These are phyloP conservation scores for Drosophila nasuta DNA, from an alignment of 1,140 invertebrate genomes.

Conservation along the genomic window DNA sequence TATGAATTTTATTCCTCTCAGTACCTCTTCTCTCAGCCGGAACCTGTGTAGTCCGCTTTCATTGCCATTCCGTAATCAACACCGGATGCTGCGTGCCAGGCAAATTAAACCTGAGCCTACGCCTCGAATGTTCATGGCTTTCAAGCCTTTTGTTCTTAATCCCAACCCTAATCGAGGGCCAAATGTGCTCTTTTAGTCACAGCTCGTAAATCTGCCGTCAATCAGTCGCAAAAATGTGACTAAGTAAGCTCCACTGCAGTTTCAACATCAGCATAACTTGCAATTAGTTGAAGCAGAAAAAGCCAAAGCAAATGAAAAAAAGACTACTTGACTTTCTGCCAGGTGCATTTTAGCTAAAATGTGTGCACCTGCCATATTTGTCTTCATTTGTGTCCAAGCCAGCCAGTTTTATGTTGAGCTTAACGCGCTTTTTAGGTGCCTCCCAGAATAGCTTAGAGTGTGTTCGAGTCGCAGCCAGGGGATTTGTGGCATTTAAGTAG, in stretches of 20 bases:
- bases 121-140: constrained; percentile 36
- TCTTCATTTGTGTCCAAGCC: constrained; percentile 60
- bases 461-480: constrained; percentile 7
- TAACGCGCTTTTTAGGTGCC: constrained; percentile 38
- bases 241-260: constrained; percentile 47
- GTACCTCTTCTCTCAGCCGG: constrained; percentile 10
- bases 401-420: constrained; percentile 35
- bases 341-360: constrained; percentile 61
- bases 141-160: constrained; percentile 39
- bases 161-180: constrained; percentile 34
- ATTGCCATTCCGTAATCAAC: constrained; percentile 62
- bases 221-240: constrained; percentile 50
- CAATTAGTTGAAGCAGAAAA: constrained; percentile 56
- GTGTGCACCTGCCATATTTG: constrained; percentile 58
- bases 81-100: constrained; percentile 76
- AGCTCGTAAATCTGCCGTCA: constrained; percentile 50
- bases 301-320: constrained; percentile 19
- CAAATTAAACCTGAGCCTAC: constrained; percentile 65
- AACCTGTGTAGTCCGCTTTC: constrained; percentile 29
- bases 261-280: constrained; percentile 53
- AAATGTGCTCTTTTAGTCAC: constrained; percentile 54
- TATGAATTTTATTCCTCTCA: constrained; percentile 67
- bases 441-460: neutral
- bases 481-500: constrained; percentile 74
- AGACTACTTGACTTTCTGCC: constrained; percentile 42